Evolutionary conservation across 2,888 invertebrate species (phyloP), one percentile per base, ranked within the genome.

Genomic region (Seira sanloemensis): DNA sequence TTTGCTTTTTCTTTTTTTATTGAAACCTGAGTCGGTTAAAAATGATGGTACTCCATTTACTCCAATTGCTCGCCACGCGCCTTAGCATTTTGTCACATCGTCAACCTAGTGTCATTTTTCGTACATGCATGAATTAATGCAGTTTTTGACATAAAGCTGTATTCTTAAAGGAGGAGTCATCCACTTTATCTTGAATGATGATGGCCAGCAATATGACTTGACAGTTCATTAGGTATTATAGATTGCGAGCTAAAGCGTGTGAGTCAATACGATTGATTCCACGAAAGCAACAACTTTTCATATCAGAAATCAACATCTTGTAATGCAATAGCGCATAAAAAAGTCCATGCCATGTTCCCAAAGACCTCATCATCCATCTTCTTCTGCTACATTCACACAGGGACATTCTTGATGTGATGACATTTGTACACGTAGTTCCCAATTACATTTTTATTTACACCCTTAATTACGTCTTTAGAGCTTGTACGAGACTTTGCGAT

Each of bases 401-500:
- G 65, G 37, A 65, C 65, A 65, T n/a, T n/a, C 37, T 37, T 37
- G 37, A 37, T 73, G 79, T 37, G 37, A 37, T 73, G 79, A 66
- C 54, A 76, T 21, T 58, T 68, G 77, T n/a, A n/a, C n/a, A n/a
- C n/a, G n/a, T 25, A 68, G 68, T 73, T 16, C 54, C 65, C 78
- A 74, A 80, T 80, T 74, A 80, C 74, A 74, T 80, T 68, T 37
- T 37, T 80, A 80, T 69, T 80, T 74, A 74, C 80, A 74, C 80
- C 74, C 74, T 73, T 80, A 80, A 80, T 80, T 74, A 74, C 68
- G 4, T 58, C 68, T 58, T 27, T 21, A 58, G 27, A 67, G 68
- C 80, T 62, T 80, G 80, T 80, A 4, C 68, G 1, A 19, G 50
- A 24, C n/a, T 27, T 23, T 74, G 74, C 25, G 80, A 80, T 80